Base-by-base conservation (phyloP, 1,140 invertebrate genomes). In the Ctenoplectra terminalis region DNA sequence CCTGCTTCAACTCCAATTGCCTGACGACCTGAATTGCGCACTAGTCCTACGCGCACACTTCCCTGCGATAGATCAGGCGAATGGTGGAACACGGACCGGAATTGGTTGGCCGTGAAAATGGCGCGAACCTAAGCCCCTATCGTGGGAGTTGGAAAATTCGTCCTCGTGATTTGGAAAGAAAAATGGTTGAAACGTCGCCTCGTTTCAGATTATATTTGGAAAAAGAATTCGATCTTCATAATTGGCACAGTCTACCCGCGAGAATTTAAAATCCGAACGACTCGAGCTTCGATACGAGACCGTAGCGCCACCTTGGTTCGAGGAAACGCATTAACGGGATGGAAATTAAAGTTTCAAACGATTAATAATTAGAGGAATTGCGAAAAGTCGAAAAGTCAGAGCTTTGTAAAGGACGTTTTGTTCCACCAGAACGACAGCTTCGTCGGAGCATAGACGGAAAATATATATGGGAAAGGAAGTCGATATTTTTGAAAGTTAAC, bases 1-100 rank as follows among this genome's bases (percentile, higher is more conserved):
- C 92, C 56, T 95, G 94, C 89, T 93, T 94, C 81, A 88, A 77
- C 79, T 87, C 91, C 48, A 92, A 87, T 85, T 93, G 93, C 72
- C 84, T 93, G 84, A 91, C 92, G 81, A 92, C 90, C 74, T 93
- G 91, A 94, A 86, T 40, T 43, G 64, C 61, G 61, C 58, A 37
- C 23, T n/a, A 74, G 23, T 5, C 13, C 11, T 11, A n/a, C 29
- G 71, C 79, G 50, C 61, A 75, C 34, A 43, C 43, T 66, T 74
- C 48, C 43, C 81, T 83, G 58, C 71, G 58, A 77, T 74, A 46
- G 40, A 54, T 61, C 60, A 15, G 52, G 34, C 40, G 82, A 82
- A 87, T 66, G 85, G 83, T 69, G 76, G 71, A 89, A 83, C 60
- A 26, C 48, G 80, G 50, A 89, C 82, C 83, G 85, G 86, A 90